Evolutionary conservation across 2,797 vertebrate genomes (phyloP).

Genomic region (Telmatherina bonti): DNA sequence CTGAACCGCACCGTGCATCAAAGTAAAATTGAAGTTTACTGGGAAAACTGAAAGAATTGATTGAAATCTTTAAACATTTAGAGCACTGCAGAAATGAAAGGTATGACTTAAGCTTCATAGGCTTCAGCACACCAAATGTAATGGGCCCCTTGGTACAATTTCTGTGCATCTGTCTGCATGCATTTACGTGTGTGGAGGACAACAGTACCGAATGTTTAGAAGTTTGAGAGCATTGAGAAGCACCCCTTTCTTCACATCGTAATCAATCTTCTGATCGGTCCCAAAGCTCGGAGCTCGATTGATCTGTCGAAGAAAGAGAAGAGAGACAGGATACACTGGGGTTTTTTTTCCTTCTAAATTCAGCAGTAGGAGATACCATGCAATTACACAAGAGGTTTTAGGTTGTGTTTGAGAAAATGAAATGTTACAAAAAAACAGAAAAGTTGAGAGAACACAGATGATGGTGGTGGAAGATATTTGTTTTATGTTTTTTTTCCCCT

Average conservation of each 20-base stretch:
- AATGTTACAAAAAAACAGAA: slow-evolving; percentile 28
- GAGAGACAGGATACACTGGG: slow-evolving; percentile 35
- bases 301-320: slow-evolving; percentile 86
- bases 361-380: slow-evolving; percentile 38
- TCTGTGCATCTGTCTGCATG: slow-evolving; percentile 14
- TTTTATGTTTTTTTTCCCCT: slow-evolving; percentile 19
- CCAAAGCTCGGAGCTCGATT: slow-evolving; percentile 99
- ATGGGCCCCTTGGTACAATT: slow-evolving; percentile 47
- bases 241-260: slow-evolving; percentile 96
- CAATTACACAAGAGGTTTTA: slow-evolving; percentile 53
- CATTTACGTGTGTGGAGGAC: neutral
- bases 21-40: slow-evolving; percentile 48
- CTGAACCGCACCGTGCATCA: slow-evolving; percentile 35
- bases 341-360: slow-evolving; percentile 33
- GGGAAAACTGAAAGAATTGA: slow-evolving; percentile 39
- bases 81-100: slow-evolving; percentile 47
- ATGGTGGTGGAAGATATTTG: slow-evolving; percentile 21
- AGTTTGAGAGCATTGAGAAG: slow-evolving; percentile 93
- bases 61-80: slow-evolving; percentile 59
- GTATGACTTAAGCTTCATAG: slow-evolving; percentile 46
- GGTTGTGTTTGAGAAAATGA: slow-evolving; percentile 36
- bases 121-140: slow-evolving; percentile 44
- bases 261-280: slow-evolving; percentile 99
- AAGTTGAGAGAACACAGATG: slow-evolving; percentile 7
- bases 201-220: slow-evolving; percentile 93